These are phyloP conservation scores for Amphipyra berbera DNA, from an alignment of 2,888 invertebrate species.

Conservation along the genomic window DNA sequence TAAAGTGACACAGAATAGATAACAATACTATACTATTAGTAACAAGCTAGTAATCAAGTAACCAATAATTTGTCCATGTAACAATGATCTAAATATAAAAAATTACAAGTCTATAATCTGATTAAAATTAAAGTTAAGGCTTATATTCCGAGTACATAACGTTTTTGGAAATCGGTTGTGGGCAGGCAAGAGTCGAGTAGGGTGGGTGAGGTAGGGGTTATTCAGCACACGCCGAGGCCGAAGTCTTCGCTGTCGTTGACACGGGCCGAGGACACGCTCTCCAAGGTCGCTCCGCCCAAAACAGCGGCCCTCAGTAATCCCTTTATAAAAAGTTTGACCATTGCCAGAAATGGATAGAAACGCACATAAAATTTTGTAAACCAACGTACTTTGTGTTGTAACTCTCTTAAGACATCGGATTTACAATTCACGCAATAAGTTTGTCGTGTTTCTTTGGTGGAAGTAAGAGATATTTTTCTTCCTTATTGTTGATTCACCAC, in stretches of 20 bases:
- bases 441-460: not conserved
- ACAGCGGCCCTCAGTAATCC: slow-evolving; percentile 65
- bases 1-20: too few relatives aligned
- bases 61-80: too few relatives aligned
- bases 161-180: slow-evolving; percentile 71
- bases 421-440: not conserved
- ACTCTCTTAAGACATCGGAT: not conserved
- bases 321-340: slow-evolving; percentile 58
- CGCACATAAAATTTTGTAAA: slow-evolving; percentile 30
- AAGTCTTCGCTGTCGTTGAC: slow-evolving; percentile 83
- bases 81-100: too few relatives aligned
- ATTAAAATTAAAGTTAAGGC: not conserved
- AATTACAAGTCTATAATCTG: too few relatives aligned
- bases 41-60: too few relatives aligned
- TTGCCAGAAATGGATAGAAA: slow-evolving; percentile 56
- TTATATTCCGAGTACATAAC: slow-evolving; percentile 62
- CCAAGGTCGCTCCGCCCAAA: slow-evolving; percentile 82
- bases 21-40: too few relatives aligned
- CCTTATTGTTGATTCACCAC: too few relatives aligned
- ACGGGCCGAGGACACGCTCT: slow-evolving; percentile 81
- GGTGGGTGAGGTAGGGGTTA: slow-evolving; percentile 56
- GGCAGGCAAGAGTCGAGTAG: slow-evolving; percentile 51
- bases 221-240: slow-evolving; percentile 73
- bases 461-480: not conserved
- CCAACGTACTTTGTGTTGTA: not conserved